Evolutionary conservation across 2,797 vertebrate species (phyloP).

Genomic region (Adelosebastes latens): DNA sequence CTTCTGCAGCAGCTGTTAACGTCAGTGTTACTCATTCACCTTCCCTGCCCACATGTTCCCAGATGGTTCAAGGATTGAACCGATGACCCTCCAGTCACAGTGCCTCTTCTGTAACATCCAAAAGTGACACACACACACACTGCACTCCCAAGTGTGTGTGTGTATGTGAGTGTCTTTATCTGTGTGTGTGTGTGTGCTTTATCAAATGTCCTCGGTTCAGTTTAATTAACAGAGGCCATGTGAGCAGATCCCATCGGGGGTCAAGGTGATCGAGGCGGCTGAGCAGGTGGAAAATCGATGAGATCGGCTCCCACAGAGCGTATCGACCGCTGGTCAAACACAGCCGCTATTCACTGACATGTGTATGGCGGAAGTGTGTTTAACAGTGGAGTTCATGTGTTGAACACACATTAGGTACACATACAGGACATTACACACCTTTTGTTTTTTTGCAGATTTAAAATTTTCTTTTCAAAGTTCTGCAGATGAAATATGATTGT

Average conservation of each 20-base stretch:
- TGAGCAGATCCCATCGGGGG: conserved; percentile 47
- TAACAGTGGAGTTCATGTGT: conserved; percentile 48
- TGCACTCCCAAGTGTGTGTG: background rate
- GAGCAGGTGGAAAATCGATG: conserved; percentile 73
- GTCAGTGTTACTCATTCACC: conserved; percentile 43
- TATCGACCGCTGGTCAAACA: conserved; percentile 75
- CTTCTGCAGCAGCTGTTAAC: conserved; percentile 21
- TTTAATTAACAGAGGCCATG: conserved; percentile 66
- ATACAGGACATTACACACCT: background rate
- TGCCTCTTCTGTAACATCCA: conserved; percentile 27
- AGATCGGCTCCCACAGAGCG: conserved; percentile 47
- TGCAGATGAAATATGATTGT: background rate
- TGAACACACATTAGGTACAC: conserved; percentile 25
- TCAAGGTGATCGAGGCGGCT: conserved; percentile 60
- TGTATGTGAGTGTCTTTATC: conserved; percentile 30
- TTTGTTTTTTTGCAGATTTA: background rate
- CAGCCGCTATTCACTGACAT: conserved; percentile 59
- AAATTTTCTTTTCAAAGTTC: background rate
- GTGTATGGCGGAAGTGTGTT: conserved; percentile 60
- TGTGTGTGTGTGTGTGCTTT: conserved; percentile 33
- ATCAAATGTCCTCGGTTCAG: conserved; percentile 54
- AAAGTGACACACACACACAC: background rate
- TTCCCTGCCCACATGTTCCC: conserved; percentile 18
- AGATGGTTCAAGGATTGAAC: conserved; percentile 14
- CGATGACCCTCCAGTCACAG: conserved; percentile 15